phyloP scores from a whole-genome alignment of 2,797 vertebrate genomes.

The Heterohyrax brucei region DNA sequence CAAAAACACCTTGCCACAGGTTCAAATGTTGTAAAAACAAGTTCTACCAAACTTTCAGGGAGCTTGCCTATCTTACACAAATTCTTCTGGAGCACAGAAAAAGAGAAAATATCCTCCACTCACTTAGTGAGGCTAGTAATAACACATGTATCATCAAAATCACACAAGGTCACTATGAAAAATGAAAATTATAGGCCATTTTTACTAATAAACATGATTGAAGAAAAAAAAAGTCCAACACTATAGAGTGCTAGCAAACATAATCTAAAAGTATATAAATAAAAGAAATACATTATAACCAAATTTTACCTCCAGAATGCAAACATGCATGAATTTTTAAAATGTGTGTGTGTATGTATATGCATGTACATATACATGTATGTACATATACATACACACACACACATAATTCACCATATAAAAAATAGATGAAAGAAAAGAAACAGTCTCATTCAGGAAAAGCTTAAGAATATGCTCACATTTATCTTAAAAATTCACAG shows the following conservation, averaged over 20 bases:
- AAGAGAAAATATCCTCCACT: background rate
- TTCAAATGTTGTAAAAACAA: constrained; percentile 13
- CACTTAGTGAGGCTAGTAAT: background rate
- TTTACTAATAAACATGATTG: background rate
- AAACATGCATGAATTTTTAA: constrained; percentile 7
- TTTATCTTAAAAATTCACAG: constrained; percentile 43
- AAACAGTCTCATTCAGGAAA: constrained; percentile 21
- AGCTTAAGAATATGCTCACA: constrained; percentile 32
- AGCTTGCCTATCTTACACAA: constrained; percentile 32
- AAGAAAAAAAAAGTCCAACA: background rate
- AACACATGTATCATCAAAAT: constrained; percentile 14
- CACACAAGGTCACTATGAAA: constrained; percentile 56
- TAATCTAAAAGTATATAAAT: background rate
- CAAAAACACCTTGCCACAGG: background rate
- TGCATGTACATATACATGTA: too few relatives aligned
- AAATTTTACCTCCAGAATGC: background rate
- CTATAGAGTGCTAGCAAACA: constrained; percentile 12
- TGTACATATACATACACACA: background rate
- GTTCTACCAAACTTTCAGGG: background rate
- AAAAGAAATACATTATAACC: constrained; percentile 46
- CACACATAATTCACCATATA: constrained; percentile 35
- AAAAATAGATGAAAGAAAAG: constrained; percentile 59
- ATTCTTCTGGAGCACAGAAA: constrained; percentile 41
- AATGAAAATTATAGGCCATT: constrained; percentile 43
- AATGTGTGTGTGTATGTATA: background rate